Evolutionary conservation across 35 echinoderm and acorn worm genomes (phyloP).

Genomic region (Lytechinus pictus): DNA sequence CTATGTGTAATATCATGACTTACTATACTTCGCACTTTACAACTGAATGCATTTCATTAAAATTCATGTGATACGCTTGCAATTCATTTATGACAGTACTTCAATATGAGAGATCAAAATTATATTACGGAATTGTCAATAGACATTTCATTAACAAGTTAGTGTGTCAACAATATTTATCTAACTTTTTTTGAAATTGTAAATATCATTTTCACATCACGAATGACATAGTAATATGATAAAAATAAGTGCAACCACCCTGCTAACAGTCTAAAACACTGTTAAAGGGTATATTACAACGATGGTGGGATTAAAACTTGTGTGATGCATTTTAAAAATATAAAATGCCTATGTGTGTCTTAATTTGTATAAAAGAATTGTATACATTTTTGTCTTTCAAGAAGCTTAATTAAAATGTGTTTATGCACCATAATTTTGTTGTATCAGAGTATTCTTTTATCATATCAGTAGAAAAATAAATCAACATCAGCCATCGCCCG

Average conservation of each 20-base stretch:
- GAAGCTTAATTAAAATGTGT: not conserved
- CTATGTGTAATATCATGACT: not conserved
- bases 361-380: not conserved
- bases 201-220: not conserved
- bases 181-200: not conserved
- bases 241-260: not conserved
- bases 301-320: not conserved
- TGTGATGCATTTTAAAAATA: not conserved
- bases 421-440: not conserved
- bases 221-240: not conserved
- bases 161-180: not conserved
- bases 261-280: not conserved
- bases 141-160: not conserved
- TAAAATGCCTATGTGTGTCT: not conserved
- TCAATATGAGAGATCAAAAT: not conserved
- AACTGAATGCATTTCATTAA: not conserved
- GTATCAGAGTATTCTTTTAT: not conserved
- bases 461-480: too few species aligned
- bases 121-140: not conserved
- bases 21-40: not conserved
- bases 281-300: not conserved
- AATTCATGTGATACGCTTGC: not conserved
- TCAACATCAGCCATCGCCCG: not conserved
- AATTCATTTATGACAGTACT: constrained; percentile 6
- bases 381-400: not conserved